Evolutionary conservation across 2,888 invertebrate genomes (phyloP).

Genomic region (Amphipyra tragopoginis): DNA sequence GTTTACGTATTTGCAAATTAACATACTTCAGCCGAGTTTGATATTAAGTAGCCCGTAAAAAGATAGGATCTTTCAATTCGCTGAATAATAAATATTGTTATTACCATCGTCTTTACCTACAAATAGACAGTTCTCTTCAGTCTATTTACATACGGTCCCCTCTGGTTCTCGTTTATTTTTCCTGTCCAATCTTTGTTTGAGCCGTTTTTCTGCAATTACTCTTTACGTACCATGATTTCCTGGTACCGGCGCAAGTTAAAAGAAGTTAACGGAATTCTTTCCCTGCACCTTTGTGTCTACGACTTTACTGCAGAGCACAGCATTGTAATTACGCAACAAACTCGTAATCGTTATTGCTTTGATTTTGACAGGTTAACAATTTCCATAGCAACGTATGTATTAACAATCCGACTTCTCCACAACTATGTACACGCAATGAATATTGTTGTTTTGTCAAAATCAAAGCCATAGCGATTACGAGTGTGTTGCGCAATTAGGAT

Average conservation of each 20-base stretch:
- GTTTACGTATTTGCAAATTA: slow-evolving; percentile 26
- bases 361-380: too few species aligned
- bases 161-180: slow-evolving; percentile 41
- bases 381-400: too few species aligned
- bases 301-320: too few species aligned
- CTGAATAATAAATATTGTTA: slow-evolving; percentile 56
- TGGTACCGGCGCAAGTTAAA: slow-evolving; percentile 22
- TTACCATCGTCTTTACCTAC: slow-evolving; percentile 62
- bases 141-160: slow-evolving; percentile 60
- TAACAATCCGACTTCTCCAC: too few species aligned
- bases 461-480: too few species aligned
- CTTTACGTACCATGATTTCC: slow-evolving; percentile 31
- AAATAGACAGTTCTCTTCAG: slow-evolving; percentile 47
- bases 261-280: neutral
- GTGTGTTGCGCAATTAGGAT: too few species aligned
- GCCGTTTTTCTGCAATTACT: slow-evolving; percentile 48
- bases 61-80: slow-evolving; percentile 49
- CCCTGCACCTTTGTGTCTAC: too few species aligned
- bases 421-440: too few species aligned
- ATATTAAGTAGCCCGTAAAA: slow-evolving; percentile 41
- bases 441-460: too few species aligned
- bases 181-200: slow-evolving; percentile 39
- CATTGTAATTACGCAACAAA: too few species aligned
- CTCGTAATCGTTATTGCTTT: too few species aligned
- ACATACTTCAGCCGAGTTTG: slow-evolving; percentile 19